Evolutionary conservation across 1,140 invertebrate genomes (phyloP).

Genomic region (Aphidius ervi): DNA sequence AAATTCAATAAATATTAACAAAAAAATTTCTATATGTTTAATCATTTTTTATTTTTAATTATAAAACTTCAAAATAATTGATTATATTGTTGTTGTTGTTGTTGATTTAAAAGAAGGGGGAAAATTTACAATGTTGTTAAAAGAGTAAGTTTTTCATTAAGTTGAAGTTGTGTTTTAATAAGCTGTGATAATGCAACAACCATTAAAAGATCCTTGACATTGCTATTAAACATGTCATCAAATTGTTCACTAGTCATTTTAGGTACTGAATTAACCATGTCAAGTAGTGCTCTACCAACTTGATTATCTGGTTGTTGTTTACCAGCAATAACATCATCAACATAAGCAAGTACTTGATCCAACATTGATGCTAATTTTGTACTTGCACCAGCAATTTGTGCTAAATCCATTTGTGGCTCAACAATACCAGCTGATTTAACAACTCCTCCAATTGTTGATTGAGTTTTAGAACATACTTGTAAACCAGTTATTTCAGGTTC

Average conservation of each 20-base stretch:
- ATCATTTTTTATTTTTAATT: neutral
- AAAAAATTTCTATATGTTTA: slow-evolving; percentile 2
- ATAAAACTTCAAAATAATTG: neutral
- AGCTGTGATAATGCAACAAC: slow-evolving; percentile 91
- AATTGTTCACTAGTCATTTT: slow-evolving; percentile 87
- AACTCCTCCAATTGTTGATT: slow-evolving; percentile 39
- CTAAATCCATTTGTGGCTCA: slow-evolving; percentile 79
- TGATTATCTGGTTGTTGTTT: slow-evolving; percentile 71
- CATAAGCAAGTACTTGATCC: slow-evolving; percentile 79
- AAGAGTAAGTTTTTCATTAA: slow-evolving; percentile 91
- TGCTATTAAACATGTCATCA: slow-evolving; percentile 91
- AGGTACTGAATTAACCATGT: slow-evolving; percentile 86
- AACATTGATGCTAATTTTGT: slow-evolving; percentile 70
- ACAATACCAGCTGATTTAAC: slow-evolving; percentile 57
- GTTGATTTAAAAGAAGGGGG: no score
- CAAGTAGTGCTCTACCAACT: slow-evolving; percentile 77
- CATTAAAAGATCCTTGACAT: slow-evolving; percentile 95
- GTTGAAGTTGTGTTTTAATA: slow-evolving; percentile 91
- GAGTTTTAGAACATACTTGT: slow-evolving; percentile 73
- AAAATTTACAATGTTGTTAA: slow-evolving; percentile 62
- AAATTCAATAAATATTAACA: neutral
- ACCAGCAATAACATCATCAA: slow-evolving; percentile 80
- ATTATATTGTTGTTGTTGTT: no score
- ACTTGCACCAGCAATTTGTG: slow-evolving; percentile 80
- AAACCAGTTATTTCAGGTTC: slow-evolving; percentile 85